Percentiles rank a stretch among this genome's conserved stretches.
Conservation (phyloP, 1,140 invertebrate genomes). For the Vanessa tameamea region DNA sequence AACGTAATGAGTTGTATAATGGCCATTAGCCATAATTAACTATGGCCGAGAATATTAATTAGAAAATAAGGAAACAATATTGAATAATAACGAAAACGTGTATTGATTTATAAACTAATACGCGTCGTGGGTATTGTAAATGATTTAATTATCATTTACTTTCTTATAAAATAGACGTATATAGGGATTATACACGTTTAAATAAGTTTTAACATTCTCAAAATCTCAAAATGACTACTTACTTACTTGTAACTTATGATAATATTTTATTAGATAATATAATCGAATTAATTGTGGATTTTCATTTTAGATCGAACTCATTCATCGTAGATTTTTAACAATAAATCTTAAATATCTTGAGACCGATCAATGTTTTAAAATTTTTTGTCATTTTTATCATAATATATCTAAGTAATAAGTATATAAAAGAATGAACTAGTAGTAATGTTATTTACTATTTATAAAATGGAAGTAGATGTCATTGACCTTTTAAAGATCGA, state of each 20-base stretch:
- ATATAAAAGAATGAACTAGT: background rate
- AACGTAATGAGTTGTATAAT: background rate
- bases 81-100: constrained; percentile 1
- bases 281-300: no score
- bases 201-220: no score
- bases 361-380: no score
- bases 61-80: constrained; percentile 9
- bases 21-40: constrained; percentile 1
- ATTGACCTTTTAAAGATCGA: constrained; percentile 9
- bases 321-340: no score
- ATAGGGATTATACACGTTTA: no score
- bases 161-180: background rate
- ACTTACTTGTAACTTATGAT: no score
- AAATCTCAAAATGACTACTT: no score
- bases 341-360: no score
- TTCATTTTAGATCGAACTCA: no score
- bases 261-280: no score
- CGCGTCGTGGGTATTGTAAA: background rate
- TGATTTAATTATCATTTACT: background rate
- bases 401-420: no score
- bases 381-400: no score
- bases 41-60: constrained; percentile 8
- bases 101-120: background rate
- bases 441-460: background rate
- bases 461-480: background rate